Conservation (phyloP, 2,797 vertebrate genomes). For the Acestrorhynchus altus region DNA sequence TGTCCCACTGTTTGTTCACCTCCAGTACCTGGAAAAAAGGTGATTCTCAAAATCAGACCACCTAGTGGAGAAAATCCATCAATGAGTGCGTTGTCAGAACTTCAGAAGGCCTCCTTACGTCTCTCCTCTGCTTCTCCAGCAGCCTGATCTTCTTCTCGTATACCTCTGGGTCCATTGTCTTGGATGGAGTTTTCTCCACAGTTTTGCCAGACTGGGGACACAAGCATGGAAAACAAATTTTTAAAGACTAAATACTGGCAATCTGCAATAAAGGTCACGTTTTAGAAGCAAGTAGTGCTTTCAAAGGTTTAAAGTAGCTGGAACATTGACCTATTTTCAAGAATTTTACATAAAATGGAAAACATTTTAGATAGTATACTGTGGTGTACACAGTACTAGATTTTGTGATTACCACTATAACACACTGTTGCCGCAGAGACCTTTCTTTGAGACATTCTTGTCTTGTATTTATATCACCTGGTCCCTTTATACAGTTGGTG, state of each 20-base stretch:
- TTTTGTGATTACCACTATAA: too few relatives aligned
- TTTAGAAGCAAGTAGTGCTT: too few relatives aligned
- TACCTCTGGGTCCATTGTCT: constrained; percentile 79
- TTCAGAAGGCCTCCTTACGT: constrained; percentile 82
- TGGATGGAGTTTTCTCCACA: constrained; percentile 77
- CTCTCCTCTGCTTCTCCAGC: constrained; percentile 95
- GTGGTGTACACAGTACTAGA: too few relatives aligned
- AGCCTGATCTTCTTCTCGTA: constrained; percentile 97
- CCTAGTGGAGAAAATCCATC: neutral
- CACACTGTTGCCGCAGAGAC: too few relatives aligned
- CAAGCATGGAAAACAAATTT: neutral
- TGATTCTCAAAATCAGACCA: constrained; percentile 2
- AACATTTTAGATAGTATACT: too few relatives aligned
- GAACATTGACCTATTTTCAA: too few relatives aligned
- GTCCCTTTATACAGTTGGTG: neutral
- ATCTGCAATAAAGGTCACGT: too few relatives aligned
- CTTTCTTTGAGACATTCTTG: too few relatives aligned
- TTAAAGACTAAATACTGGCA: neutral
- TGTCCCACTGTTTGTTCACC: constrained; percentile 99
- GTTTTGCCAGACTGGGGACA: constrained; percentile 76
- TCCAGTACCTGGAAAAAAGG: constrained; percentile 86
- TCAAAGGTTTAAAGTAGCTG: too few relatives aligned
- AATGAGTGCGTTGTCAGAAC: constrained; percentile 54
- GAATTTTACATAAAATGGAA: too few relatives aligned
- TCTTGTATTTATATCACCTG: too few relatives aligned